Evolutionary conservation across 2,888 invertebrate genomes (phyloP), one percentile per base, ranked within the genome.

Genomic region (Mesorhabditis spiculigera): DNA sequence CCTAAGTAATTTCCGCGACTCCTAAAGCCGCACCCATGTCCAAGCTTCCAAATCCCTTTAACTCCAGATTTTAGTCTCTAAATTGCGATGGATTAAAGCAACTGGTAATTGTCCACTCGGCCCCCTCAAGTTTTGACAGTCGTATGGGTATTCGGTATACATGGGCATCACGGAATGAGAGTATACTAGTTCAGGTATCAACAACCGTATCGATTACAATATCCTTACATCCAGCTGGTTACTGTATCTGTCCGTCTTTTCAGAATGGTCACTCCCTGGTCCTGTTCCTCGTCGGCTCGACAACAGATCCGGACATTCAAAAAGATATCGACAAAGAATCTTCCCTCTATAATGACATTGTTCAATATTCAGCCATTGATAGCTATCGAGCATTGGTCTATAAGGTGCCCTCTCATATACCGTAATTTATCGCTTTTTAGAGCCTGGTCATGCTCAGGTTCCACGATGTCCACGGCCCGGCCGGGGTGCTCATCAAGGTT

Each of bases 321-420:
- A 3, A 50, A 50, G n/a, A 50, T 10, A 50, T 50, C n/a, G 58
- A 13, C n/a, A n/a, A 50, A 10, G 58, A 50, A 50, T 50, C 58
- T 10, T 50, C n/a, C 8, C 10, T n/a, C 8, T 3, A 13, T 10
- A 50, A 50, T 50, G 58, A 50, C n/a, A 50, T 50, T n/a, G n/a
- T 50, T 50, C 58, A 50, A 50, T 50, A 50, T 50, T 50, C 58
- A 50, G 58, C 10, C 8, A 50, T 50, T 50, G 58, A 50, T 50
- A 50, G 58, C 58, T 50, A 50, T 50, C 58, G 58, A 50, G 2
- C 58, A 50, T n/a, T 50, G 8, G 58, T 50, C n/a, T 50, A 50
- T 50, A 50, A 50, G n/a, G 58, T 50, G n/a, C 28, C 28, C 28
- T 28, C 28, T 50, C n/a, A 13, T 13, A 13, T 50, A 50, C n/a